Percentiles rank a stretch among this genome's conserved stretches.
phyloP scores from a whole-genome alignment of 1,140 invertebrate genomes.

The Nephotettix cincticeps region DNA sequence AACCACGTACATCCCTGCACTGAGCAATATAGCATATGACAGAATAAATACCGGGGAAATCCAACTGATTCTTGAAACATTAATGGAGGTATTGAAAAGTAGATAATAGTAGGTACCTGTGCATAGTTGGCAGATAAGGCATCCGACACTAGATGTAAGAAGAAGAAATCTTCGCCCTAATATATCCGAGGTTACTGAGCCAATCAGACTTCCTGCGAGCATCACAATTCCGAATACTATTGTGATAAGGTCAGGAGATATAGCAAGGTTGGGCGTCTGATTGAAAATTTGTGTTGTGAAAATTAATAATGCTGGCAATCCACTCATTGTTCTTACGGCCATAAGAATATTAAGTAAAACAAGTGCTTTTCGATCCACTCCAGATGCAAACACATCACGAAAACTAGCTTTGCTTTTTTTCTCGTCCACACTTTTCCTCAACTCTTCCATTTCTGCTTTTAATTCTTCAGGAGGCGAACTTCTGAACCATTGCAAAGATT shows the following conservation, averaged over 20 bases:
- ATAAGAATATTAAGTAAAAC: conserved; percentile 53
- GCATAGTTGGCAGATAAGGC: conserved; percentile 46
- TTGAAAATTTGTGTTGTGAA: conserved; percentile 74
- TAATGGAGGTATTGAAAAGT: conserved; percentile 52
- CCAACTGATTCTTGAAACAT: conserved; percentile 52
- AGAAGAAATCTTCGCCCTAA: conserved; percentile 68
- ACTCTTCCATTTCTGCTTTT: conserved; percentile 44
- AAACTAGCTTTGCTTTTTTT: conserved; percentile 47
- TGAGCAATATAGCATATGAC: conserved; percentile 67
- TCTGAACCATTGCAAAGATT: conserved; percentile 51
- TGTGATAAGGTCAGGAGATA: conserved; percentile 54
- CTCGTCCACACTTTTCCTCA: conserved; percentile 31
- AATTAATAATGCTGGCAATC: conserved; percentile 69
- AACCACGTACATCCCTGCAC: conserved; percentile 67
- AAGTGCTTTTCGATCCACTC: conserved; percentile 62
- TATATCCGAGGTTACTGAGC: conserved; percentile 67
- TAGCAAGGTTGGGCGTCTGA: conserved; percentile 47
- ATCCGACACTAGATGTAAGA: conserved; percentile 38
- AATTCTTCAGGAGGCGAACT: conserved; percentile 46
- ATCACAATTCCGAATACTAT: conserved; percentile 67
- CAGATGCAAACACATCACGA: conserved; percentile 50
- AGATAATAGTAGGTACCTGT: conserved; percentile 58
- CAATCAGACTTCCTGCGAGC: conserved; percentile 60
- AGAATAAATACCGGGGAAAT: conserved; percentile 66
- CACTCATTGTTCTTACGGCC: conserved; percentile 71